These are phyloP conservation scores for Diglossa cyanea DNA, from an alignment of 2,797 vertebrate species.

Conservation along the genomic window DNA sequence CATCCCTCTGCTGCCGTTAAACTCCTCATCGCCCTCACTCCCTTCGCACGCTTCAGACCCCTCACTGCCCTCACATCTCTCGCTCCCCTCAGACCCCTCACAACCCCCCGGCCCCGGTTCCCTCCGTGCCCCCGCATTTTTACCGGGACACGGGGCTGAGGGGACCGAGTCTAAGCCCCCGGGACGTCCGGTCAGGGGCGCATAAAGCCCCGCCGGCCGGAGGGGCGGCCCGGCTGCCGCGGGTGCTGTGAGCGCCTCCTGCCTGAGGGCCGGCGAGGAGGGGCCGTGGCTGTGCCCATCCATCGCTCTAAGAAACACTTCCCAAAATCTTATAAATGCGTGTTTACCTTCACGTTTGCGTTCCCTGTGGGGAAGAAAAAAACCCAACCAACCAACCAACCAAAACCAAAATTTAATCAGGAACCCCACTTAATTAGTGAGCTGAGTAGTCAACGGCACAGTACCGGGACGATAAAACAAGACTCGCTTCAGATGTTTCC, in stretches of 20 bases:
- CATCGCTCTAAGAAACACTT: background rate
- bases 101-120: fast-evolving
- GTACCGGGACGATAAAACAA: background rate
- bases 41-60: too few species aligned
- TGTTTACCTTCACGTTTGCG: background rate
- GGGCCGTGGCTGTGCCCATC: background rate
- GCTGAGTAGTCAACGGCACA: background rate
- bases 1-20: background rate
- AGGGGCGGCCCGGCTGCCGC: background rate
- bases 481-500: background rate
- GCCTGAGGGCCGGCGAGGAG: background rate
- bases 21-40: too few species aligned
- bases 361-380: fast-evolving
- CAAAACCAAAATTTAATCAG: background rate
- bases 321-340: background rate
- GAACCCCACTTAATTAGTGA: background rate
- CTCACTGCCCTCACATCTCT: background rate
- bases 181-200: too few species aligned
- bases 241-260: background rate
- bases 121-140: background rate
- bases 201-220: background rate
- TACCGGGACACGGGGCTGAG: too few species aligned
- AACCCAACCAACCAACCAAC: fast-evolving
- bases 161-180: fast-evolving
- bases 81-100: background rate